Base-by-base conservation (phyloP, 2,888 invertebrate species). In the Tanaodytes sp. region DNA sequence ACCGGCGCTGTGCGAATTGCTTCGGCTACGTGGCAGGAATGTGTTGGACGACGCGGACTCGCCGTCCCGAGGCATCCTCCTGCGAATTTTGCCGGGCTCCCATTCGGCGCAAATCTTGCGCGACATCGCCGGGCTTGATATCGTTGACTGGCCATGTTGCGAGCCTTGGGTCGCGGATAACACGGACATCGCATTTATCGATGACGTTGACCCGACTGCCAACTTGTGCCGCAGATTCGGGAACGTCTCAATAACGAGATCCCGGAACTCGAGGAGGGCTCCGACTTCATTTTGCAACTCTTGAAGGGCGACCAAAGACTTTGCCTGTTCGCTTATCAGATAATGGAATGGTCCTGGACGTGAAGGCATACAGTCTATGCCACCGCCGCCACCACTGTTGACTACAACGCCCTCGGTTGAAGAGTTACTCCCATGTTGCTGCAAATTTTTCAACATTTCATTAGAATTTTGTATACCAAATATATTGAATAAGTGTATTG, bases 281-380 rank as follows among this genome's bases (percentile, higher is more conserved):
- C 94, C 94, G 88, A 95, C 95, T 89, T 95, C 95, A 92, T 94
- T 93, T 90, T 95, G 95, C 86, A 95, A 90, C 88, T 95, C 95
- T 89, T 95, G 94, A 85, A 95, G 88, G 73, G 91, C 92, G 80
- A 92, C 91, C 86, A 93, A 87, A 77, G 94, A 95, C 87, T 94
- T 95, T 84, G 94, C 93, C 88, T 94, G 94, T 87, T 94, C 94
- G 87, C 90, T 93, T 86, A 92, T 91, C 87, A 93, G 90, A 85
- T 91, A 91, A 86, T 93, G 93, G 86, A 93, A 92, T 2, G 70
- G 68, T 81, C 90, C 91, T 77, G 91, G 89, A 82, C 91, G 91
- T 84, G 92, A 87, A 83, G 91, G 92, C 87, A 93, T 88, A 87
- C 93, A 93, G 87, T 93, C 93, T 92, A 93, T 93, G 86, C 91